Evolutionary conservation across 2,113 vertebrate species (phyloP), one percentile per base, ranked within the genome.

Genomic region (Poeciliopsis turrubarensis): DNA sequence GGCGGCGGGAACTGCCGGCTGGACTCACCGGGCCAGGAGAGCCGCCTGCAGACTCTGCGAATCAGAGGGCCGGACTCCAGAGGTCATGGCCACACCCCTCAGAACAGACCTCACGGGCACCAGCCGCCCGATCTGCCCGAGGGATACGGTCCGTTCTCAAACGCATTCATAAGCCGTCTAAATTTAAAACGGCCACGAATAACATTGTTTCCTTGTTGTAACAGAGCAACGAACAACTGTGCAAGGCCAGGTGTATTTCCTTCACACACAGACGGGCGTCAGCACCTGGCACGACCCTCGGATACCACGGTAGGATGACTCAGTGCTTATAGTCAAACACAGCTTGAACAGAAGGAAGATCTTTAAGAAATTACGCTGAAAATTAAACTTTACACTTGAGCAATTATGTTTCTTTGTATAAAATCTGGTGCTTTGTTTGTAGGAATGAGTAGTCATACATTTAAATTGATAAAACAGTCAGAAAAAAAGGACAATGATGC

Each of bases 261-360:
- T 99, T 88, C 97, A 99, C 94, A 99, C 97, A 2, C 97, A 99
- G 94, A 99, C 97, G 1, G 97, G 97, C 60, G 97, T 99, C 79
- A 99, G 97, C 94, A 98, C 97, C 0, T 99, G 97, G 97, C 97
- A 99, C 0, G 97, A 99, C 90, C 97, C 97, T 72, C 94, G 97
- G 91, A 97, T 99, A 95, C 97, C 97, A 68, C 96, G 97, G 97
- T 98, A 91, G 29, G 81, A 68, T 37, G 19, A 26, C 60, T 57
- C 60, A 22, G 15, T 22, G 2, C 32, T 62, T 62, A 1, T 30
- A 22, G 31, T 75, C 44, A 63, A 65, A 37, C 63, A 70, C 8
- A 63, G 73, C 63, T 31, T 66, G 61, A 68, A 75, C 31, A 30
- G 3, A 77, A 26, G 22, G 19, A 37, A 41, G 10, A 37, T 31